Evolutionary conservation across 1,140 invertebrate genomes (phyloP).

Genomic region (Chironomus tepperi): DNA sequence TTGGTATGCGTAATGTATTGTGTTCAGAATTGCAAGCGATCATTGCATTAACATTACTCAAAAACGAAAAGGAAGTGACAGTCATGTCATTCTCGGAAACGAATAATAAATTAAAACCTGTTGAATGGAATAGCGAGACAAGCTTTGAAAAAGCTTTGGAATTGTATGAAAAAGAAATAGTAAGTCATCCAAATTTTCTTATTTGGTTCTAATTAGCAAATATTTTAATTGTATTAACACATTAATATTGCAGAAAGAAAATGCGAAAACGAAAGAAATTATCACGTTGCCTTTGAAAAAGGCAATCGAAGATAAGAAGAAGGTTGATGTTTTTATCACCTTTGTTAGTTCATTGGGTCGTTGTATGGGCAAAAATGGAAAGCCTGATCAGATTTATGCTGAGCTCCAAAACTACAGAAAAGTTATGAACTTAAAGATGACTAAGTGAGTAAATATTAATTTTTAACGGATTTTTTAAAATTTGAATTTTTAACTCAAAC

Average conservation of each 20-base stretch:
- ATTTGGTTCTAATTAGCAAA: background rate
- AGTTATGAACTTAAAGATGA: constrained; percentile 7
- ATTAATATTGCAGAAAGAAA: background rate
- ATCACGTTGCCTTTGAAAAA: background rate
- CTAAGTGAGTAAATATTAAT: background rate
- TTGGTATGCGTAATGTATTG: background rate
- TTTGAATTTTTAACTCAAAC: background rate
- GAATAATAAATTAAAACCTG: background rate
- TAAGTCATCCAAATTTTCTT: background rate
- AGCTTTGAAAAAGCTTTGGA: constrained; percentile 10
- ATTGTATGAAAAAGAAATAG: constrained; percentile 1
- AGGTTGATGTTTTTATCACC: background rate
- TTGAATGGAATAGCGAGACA: background rate
- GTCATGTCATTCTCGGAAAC: background rate
- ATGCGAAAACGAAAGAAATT: background rate
- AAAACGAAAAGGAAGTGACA: constrained; percentile 10
- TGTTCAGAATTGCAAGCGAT: constrained; percentile 4
- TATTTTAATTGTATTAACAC: background rate
- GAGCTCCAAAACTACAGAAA: background rate
- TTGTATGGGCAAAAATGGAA: background rate
- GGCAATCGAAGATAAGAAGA: constrained; percentile 8
- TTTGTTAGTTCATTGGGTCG: background rate
- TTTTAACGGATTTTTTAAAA: background rate
- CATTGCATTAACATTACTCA: background rate
- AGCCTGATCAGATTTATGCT: background rate